phyloP scores from a whole-genome alignment of 2,113 vertebrate species.

The Brachypodius melanocephalos region DNA sequence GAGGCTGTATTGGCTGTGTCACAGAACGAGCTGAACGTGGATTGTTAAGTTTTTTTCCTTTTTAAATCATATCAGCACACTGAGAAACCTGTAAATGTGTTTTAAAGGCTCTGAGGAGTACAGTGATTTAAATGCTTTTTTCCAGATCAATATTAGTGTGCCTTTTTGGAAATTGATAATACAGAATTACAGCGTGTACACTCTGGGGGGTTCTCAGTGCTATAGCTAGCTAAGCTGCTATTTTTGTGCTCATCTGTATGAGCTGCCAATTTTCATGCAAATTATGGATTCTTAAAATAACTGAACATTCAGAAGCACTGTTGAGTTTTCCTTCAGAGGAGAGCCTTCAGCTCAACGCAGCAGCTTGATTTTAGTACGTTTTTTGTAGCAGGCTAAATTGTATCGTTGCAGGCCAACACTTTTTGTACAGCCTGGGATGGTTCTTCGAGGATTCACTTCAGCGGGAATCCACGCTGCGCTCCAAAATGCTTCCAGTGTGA shows the following conservation, averaged over 20 bases:
- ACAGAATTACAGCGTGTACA: neutral
- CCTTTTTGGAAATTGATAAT: neutral
- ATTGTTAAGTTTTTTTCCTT: neutral
- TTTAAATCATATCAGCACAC: neutral
- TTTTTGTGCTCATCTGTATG: slow-evolving; percentile 2
- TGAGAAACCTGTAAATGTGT: neutral
- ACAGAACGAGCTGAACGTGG: neutral
- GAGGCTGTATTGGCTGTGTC: neutral
- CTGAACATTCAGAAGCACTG: neutral
- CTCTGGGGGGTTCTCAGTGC: neutral
- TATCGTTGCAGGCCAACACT: neutral
- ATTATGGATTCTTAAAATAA: slow-evolving; percentile 40
- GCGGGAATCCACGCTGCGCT: fast-evolving
- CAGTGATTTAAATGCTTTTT: neutral
- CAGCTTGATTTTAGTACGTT: neutral
- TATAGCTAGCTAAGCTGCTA: neutral
- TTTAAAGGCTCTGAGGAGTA: neutral
- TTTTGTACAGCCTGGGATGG: neutral
- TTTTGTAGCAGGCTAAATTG: neutral
- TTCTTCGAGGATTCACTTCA: neutral
- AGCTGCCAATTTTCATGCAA: slow-evolving; percentile 51
- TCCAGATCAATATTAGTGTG: neutral
- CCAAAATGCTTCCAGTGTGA: fast-evolving
- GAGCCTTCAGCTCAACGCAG: neutral
- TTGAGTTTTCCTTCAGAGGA: neutral